Conservation (phyloP, 2,797 vertebrate species). For the Arrhamphus sclerolepis region DNA sequence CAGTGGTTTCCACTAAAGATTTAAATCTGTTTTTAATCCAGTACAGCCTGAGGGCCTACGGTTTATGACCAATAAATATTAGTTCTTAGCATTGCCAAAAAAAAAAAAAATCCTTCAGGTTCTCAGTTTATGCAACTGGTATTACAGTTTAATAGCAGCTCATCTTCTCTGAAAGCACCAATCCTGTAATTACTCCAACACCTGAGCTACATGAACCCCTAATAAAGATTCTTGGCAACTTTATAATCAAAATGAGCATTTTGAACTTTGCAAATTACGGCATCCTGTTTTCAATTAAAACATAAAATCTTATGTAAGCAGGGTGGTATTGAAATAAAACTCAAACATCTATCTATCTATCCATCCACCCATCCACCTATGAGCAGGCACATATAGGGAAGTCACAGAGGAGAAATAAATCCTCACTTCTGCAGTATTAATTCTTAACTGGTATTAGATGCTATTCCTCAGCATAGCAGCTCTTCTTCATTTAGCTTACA, state of each 20-base stretch:
- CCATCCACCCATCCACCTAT: slow-evolving; percentile 23
- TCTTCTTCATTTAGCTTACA: slow-evolving; percentile 72
- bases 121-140: background rate
- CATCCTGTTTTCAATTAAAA: too few species aligned
- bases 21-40: background rate
- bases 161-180: too few species aligned
- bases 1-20: background rate
- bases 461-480: slow-evolving; percentile 61
- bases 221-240: background rate
- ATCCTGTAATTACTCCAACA: background rate
- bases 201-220: background rate
- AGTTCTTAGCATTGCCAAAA: background rate
- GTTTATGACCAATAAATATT: background rate
- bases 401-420: slow-evolving; percentile 57
- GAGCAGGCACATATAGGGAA: background rate
- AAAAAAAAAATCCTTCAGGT: too few species aligned
- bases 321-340: too few species aligned
- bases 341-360: slow-evolving; percentile 17
- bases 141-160: too few species aligned
- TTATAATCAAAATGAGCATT: background rate
- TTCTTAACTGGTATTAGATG: slow-evolving; percentile 74
- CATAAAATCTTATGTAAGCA: too few species aligned
- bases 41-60: background rate
- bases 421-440: slow-evolving; percentile 65
- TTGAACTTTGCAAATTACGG: too few species aligned